Evolutionary conservation across 2,888 invertebrate genomes (phyloP).

Genomic region (Acanthosepion pharaonis): DNA sequence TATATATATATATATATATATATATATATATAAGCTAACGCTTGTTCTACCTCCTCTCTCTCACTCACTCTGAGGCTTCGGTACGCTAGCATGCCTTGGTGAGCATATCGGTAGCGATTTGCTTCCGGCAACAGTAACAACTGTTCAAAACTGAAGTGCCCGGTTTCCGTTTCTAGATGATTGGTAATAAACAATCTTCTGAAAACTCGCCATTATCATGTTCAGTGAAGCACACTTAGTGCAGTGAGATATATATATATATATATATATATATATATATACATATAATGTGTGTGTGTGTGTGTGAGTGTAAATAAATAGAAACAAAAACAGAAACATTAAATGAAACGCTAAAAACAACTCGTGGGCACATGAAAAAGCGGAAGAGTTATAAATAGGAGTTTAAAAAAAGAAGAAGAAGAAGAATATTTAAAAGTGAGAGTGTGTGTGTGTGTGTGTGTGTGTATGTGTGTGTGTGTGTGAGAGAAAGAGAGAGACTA

Average conservation of each 20-base stretch:
- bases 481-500: too few relatives aligned
- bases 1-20: not conserved
- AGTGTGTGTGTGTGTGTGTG: too few relatives aligned
- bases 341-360: not conserved
- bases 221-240: not conserved
- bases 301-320: not conserved
- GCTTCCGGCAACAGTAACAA: not conserved
- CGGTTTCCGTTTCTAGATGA: not conserved
- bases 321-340: not conserved
- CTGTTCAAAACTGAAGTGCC: not conserved
- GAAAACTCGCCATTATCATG: not conserved
- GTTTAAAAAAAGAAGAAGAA: too few relatives aligned
- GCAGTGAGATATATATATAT: not conserved
- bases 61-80: not conserved
- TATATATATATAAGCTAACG: not conserved
- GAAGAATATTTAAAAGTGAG: too few relatives aligned
- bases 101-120: not conserved
- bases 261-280: too few relatives aligned
- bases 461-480: too few relatives aligned
- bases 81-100: not conserved
- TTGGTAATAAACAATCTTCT: not conserved
- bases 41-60: not conserved
- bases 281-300: too few relatives aligned
- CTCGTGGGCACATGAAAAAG: not conserved
- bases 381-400: not conserved